These are phyloP conservation scores for Idaea dimidiata DNA, from an alignment of 2,888 invertebrate species.

Conservation along the genomic window DNA sequence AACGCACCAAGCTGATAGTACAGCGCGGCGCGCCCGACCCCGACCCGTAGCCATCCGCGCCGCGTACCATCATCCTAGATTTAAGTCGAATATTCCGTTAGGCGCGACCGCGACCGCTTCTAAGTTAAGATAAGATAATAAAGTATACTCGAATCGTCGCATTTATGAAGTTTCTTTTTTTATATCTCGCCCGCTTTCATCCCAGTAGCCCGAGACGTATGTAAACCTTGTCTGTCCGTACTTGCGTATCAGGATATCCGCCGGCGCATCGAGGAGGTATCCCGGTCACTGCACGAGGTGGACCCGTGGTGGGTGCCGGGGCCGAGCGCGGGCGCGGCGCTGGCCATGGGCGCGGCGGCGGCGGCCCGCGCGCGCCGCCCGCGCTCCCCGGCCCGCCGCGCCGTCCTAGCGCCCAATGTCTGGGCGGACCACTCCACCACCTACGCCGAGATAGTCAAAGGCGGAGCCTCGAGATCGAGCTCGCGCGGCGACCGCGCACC, in stretches of 20 bases:
- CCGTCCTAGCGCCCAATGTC: slow-evolving; percentile 83
- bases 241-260: slow-evolving; percentile 85
- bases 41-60: slow-evolving; percentile 83
- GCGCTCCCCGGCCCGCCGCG: slow-evolving; percentile 27
- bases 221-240: slow-evolving; percentile 77
- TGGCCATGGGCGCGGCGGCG: slow-evolving; percentile 78
- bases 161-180: slow-evolving; percentile 66
- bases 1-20: slow-evolving; percentile 92
- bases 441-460: slow-evolving; percentile 90
- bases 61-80: slow-evolving; percentile 73
- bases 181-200: slow-evolving; percentile 44
- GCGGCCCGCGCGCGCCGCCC: slow-evolving; percentile 67
- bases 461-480: slow-evolving; percentile 71
- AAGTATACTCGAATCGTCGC: slow-evolving; percentile 70
- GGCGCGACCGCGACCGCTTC: slow-evolving; percentile 57
- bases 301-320: slow-evolving; percentile 85
- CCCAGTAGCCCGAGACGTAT: slow-evolving; percentile 55
- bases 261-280: slow-evolving; percentile 87
- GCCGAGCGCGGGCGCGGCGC: slow-evolving; percentile 83
- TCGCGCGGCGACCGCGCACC: slow-evolving; percentile 49
- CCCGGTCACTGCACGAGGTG: slow-evolving; percentile 85
- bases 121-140: slow-evolving; percentile 57
- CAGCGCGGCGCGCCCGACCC: slow-evolving; percentile 93
- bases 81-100: slow-evolving; percentile 57
- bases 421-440: slow-evolving; percentile 88